Evolutionary conservation across 2,888 invertebrate species (phyloP), one percentile per base, ranked within the genome.

Genomic region (Drosophila algonquin): DNA sequence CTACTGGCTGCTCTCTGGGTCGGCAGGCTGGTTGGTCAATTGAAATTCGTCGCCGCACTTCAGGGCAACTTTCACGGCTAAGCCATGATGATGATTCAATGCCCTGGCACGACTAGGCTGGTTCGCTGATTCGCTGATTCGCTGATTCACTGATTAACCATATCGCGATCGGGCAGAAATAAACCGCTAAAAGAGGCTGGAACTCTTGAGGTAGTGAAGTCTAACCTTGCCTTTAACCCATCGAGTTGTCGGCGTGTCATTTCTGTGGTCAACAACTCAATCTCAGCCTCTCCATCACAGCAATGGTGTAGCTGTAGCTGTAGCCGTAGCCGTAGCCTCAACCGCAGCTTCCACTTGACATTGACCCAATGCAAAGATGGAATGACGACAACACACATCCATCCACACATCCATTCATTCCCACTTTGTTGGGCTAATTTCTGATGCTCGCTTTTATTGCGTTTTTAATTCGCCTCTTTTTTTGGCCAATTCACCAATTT

Each of bases 291-390:
- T 67, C 68, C 35, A 67, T 35, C 40, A 2, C 60, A 10, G 2
- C 53, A 16, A 32, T 7, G 21, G 3, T 21, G 21, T 21, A 21
- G 21, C 21, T 21, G 21, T 21, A 21, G 21, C 21, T 21, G 21
- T 21, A 21, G 21, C 21, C 3, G 21, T 21, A 21, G 24, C 24
- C 24, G 24, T 5, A 27, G 27, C 30, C n/a, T 10, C 18, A 35
- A 12, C 18, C 53, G n/a, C 56, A 51, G 67, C 58, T 46, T 56
- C 81, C 71, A 85, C 85, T 83, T 83, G 83, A 83, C 83, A 83
- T 85, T 83, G 83, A 83, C 83, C 83, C 82, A 83, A 85, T 82
- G 83, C 85, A 84, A 67, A 71, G 35, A 58, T 52, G 52, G 72
- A 81, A 62, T 69, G 47, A 72, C 53, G 64, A 57, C 79, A 64